Evolutionary conservation across 2,113 vertebrate species (phyloP), one percentile per base, ranked within the genome.

Genomic region (Ctenomys sociabilis): DNA sequence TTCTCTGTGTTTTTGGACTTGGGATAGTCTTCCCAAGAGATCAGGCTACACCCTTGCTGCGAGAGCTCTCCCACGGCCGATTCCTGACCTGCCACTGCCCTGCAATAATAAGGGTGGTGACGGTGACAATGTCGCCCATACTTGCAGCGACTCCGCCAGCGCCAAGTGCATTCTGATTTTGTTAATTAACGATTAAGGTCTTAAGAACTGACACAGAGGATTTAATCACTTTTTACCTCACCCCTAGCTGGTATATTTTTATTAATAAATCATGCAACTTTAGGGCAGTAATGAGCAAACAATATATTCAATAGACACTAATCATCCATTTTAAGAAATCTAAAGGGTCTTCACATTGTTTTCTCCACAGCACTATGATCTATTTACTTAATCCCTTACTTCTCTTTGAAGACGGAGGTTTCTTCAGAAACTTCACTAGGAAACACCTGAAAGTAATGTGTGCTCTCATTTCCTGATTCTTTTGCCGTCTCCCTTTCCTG

Each of bases 351-450:
- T 80, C 10, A 40, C n/a, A 86, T 1, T 66, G 22, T 73, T 80
- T 78, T 10, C 7, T 92, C 43, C 59, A 13, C 54, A 35, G 19
- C 32, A 57, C 63, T 64, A 28, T 26, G 54, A 24, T 63, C 0
- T 35, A 68, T 83, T 88, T 19, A 63, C 13, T 90, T 73, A 17
- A 77, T 85, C 19, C 32, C 45, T 37, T 9, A 66, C 35, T 77
- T 59, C 45, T 12, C 21, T 84, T 73, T 95, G 45, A 96, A 91
- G 22, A 80, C 28, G 10, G 17, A 66, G 4, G 73, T 94, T 92
- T 90, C 57, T 57, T 73, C 80, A 52, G 19, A 83, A 86, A 86
- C 54, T 86, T 77, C 13, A 37, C 7, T 16, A 30, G 9, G n/a
- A 12, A 59, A 70, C 11, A 24, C 28, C 63, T 45, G 24, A 86